Evolutionary conservation across 2,888 invertebrate species (phyloP).

Genomic region (Hartigia nigra): DNA sequence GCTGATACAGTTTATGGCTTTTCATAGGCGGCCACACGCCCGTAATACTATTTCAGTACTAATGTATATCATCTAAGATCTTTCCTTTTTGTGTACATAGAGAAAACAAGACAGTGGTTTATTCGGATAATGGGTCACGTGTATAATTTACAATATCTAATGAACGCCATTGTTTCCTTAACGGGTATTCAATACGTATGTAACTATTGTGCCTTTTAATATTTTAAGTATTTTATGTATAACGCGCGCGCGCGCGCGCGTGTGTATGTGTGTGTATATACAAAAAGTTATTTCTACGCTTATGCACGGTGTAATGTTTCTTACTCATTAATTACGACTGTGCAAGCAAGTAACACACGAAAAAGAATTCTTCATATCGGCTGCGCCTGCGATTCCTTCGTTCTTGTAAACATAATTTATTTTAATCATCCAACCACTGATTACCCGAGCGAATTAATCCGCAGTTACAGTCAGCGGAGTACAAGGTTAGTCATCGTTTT

Average conservation of each 20-base stretch:
- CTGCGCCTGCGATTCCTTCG: constrained; percentile 23
- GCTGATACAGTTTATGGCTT: constrained; percentile 36
- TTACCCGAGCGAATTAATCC: constrained; percentile 18
- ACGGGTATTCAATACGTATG: neutral
- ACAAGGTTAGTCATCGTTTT: neutral
- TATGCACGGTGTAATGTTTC: neutral
- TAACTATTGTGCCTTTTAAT: neutral
- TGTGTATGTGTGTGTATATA: too few relatives aligned
- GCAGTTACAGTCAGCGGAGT: neutral
- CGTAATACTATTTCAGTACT: neutral
- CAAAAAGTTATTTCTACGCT: neutral
- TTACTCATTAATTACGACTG: neutral
- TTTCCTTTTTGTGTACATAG: neutral
- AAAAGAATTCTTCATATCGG: constrained; percentile 15
- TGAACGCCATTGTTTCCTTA: neutral
- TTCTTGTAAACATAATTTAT: constrained; percentile 44
- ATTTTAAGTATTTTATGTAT: neutral
- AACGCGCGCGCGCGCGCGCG: too few relatives aligned
- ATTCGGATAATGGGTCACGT: neutral
- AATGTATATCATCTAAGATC: neutral
- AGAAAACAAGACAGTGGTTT: neutral
- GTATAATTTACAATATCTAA: neutral
- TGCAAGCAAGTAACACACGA: constrained; percentile 12
- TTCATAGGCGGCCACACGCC: constrained; percentile 27
- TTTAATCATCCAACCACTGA: constrained; percentile 38